Conservation (phyloP, 30 jellyfish, hydroid and myxozoan species). For the Rhopilema esculentum region DNA sequence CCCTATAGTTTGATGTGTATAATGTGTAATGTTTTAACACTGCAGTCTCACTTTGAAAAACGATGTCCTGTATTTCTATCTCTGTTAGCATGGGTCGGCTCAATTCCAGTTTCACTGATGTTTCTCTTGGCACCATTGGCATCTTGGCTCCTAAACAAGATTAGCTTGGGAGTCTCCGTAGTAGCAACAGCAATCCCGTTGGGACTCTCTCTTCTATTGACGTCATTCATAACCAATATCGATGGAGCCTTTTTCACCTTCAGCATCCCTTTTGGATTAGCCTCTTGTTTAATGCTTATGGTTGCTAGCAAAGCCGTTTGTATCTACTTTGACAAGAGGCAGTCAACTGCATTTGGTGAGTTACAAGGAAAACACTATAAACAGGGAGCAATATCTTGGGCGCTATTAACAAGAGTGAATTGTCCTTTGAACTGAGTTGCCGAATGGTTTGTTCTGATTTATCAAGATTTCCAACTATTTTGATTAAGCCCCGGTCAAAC, state of each 20-base stretch:
- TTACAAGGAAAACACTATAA: too few relatives aligned
- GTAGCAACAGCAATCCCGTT: conserved; percentile 16
- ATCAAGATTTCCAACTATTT: too few relatives aligned
- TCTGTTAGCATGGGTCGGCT: conserved; percentile 62
- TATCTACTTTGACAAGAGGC: conserved; percentile 37
- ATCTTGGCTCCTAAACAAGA: conserved; percentile 4
- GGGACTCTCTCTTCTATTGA: conserved; percentile 14
- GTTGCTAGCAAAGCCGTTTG: background rate
- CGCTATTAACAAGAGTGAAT: too few relatives aligned
- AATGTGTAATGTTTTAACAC: too few relatives aligned
- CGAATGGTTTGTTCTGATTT: too few relatives aligned
- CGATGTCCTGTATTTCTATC: background rate
- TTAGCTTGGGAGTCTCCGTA: conserved; percentile 19
- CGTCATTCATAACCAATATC: conserved; percentile 28
- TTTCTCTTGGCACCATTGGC: conserved; percentile 35
- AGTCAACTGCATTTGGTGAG: conserved; percentile 51
- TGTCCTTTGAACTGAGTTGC: too few relatives aligned
- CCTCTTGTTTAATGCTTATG: conserved; percentile 1
- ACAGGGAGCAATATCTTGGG: too few relatives aligned
- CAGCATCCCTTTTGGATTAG: conserved; percentile 53
- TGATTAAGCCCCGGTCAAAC: too few relatives aligned
- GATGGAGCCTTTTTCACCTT: conserved; percentile 21
- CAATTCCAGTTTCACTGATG: conserved; percentile 44
- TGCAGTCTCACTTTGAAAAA: too few relatives aligned
- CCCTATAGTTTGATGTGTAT: too few relatives aligned